Evolutionary conservation across 2,113 vertebrate genomes (phyloP).

Genomic region (Embiotoca jacksoni): DNA sequence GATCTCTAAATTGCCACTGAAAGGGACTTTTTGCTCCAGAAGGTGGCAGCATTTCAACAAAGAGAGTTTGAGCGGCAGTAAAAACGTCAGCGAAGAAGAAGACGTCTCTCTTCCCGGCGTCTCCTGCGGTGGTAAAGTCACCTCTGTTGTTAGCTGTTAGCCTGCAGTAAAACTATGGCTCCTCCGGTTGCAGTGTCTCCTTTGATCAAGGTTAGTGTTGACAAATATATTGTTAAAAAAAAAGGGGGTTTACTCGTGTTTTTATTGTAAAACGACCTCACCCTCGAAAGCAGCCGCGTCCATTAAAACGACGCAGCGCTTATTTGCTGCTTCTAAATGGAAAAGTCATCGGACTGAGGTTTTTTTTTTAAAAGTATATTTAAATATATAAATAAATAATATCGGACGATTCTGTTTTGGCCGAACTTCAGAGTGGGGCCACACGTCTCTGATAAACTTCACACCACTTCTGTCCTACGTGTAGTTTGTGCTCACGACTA

Average conservation of each 20-base stretch:
- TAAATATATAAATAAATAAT: too few relatives aligned
- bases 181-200: conserved; percentile 92
- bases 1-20: not conserved
- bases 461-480: too few relatives aligned
- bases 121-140: conserved; percentile 69
- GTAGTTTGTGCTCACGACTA: too few relatives aligned
- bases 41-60: conserved; percentile 30
- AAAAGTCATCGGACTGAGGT: too few relatives aligned
- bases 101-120: conserved; percentile 34
- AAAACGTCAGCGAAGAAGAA: conserved; percentile 42
- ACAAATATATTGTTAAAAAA: accelerated
- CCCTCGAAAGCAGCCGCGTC: too few relatives aligned
- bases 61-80: not conserved
- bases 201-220: conserved; percentile 89
- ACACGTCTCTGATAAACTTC: too few relatives aligned
- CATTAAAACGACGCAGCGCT: too few relatives aligned
- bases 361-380: too few relatives aligned
- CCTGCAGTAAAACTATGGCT: conserved; percentile 79
- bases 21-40: not conserved
- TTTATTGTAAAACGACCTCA: not conserved
- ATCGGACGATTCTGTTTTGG: too few relatives aligned
- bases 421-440: too few relatives aligned
- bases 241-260: not conserved
- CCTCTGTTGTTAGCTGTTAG: conserved; percentile 71
- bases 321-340: too few relatives aligned